Evolutionary conservation across 2,797 vertebrate species (phyloP), one percentile per base, ranked within the genome.

Genomic region (Astyanax mexicanus): DNA sequence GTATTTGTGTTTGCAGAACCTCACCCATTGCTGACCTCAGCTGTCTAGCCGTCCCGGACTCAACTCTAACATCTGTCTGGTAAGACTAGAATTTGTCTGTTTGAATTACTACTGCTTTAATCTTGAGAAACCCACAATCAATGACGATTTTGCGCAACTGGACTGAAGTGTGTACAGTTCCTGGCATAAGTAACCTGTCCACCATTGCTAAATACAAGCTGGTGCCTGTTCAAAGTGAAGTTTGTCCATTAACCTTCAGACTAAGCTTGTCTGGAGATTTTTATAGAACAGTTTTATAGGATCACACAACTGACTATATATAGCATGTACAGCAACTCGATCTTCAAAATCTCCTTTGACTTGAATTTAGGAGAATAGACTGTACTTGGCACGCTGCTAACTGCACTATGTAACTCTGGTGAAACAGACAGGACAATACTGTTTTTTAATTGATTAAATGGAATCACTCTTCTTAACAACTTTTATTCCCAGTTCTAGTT

Each of bases 1-100:
- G n/a, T 55, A 44, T 54, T n/a, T 80, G 27, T 75, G 38, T 81
- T 64, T 79, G 13, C 77, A 84, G 82, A 81, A 69, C 21, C 35
- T 35, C 40, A 23, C 54, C 44, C 38, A 25, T 49, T 37, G 77
- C 66, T 74, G 66, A 62, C 54, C 10, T 71, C 68, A 13, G 71
- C 62, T 57, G 25, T 71, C 68, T 42, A 10, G 19, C 42, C 23
- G 8, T 54, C 54, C 60, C 45, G 73, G 44, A 58, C 58, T 37
- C 71, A 47, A 51, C 66, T 62, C 54, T 60, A 74, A 32, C 82
- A 47, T 80, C 61, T 62, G 54, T 42, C 73, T 65, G 70, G 78
- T 80, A 77, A 74, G 80, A 35, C 58, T 38, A 29, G 11, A 5
- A 12, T 69, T 38, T 17, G 0, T 45, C 5, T n/a, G 11, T 75